A percentile compares a stretch with the other conserved stretches of the same genome.
Conservation (phyloP, 2,888 invertebrate species). For the Leptogaster cylindrica region DNA sequence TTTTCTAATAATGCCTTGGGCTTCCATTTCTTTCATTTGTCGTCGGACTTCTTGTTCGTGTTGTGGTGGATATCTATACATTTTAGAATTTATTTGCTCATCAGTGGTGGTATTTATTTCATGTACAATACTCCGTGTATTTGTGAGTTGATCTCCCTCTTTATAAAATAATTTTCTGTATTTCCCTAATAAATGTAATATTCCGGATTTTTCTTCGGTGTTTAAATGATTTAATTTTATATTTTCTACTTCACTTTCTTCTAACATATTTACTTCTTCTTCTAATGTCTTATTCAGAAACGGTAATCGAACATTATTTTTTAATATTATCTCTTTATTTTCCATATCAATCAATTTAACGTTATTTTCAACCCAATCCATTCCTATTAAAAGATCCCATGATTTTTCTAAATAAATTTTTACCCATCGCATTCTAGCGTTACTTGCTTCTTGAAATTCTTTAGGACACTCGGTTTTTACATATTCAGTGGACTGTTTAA, state of each 20-base stretch:
- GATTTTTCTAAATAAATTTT: neutral
- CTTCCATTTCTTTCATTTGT: no score
- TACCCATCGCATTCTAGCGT: neutral
- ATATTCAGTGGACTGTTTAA: neutral
- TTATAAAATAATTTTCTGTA: constrained; percentile 5
- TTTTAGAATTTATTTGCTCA: no score
- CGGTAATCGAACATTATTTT: neutral
- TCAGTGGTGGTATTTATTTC: no score
- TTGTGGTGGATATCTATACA: no score
- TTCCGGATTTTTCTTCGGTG: neutral
- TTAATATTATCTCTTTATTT: neutral
- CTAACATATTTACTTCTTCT: neutral
- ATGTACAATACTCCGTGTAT: no score
- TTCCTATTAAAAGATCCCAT: neutral
- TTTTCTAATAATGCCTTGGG: no score
- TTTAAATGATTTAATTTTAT: constrained; percentile 3
- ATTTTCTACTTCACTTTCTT: neutral
- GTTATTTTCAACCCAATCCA: neutral
- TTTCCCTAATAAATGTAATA: neutral
- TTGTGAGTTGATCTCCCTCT: no score
- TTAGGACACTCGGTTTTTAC: constrained; percentile 1
- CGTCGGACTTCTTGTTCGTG: no score
- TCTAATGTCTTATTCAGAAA: neutral
- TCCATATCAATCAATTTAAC: neutral
- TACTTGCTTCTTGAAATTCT: neutral